Conservation (phyloP, 2,888 invertebrate genomes). For the Loripinus fragilis region DNA sequence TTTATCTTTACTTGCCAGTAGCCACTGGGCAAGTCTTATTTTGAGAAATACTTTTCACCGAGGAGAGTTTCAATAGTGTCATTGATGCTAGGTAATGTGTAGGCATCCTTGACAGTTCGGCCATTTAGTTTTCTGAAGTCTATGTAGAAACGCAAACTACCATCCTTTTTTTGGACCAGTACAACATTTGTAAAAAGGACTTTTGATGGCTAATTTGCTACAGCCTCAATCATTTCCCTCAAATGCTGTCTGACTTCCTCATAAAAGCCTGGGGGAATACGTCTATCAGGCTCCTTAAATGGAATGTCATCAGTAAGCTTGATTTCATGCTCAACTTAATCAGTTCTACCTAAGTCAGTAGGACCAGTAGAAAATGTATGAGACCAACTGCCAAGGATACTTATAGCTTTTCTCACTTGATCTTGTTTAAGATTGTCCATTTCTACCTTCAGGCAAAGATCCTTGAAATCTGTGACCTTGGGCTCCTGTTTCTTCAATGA, state of each 20-base stretch:
- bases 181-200: not conserved
- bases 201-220: not conserved
- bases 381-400: no score
- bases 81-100: not conserved
- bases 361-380: no score
- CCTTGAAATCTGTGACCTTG: no score
- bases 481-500: no score
- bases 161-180: not conserved
- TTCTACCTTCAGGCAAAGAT: no score
- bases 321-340: not conserved
- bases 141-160: not conserved
- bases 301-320: not conserved
- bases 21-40: not conserved
- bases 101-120: not conserved
- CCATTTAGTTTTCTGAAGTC: no score
- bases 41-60: not conserved
- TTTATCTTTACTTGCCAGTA: not conserved
- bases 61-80: not conserved
- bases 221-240: not conserved
- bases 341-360: no score
- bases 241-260: not conserved
- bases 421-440: no score
- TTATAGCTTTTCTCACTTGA: no score
- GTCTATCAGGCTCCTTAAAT: not conserved
- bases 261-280: not conserved